phyloP scores from a whole-genome alignment of 2,888 invertebrate species.

The Clunio marinus region DNA sequence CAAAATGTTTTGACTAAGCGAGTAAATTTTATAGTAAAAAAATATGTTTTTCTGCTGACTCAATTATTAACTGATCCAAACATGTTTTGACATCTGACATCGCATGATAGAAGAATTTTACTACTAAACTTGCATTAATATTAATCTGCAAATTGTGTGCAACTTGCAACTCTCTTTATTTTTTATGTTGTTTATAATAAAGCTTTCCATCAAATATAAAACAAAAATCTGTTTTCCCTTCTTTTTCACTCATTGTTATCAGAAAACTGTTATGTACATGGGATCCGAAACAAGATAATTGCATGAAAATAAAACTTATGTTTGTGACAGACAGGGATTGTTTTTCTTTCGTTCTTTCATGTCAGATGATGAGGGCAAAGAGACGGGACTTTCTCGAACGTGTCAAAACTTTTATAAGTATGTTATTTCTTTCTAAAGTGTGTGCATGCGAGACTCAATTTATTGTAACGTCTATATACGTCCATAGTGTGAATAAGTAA shows the following conservation, averaged over 20 bases:
- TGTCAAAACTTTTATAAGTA: constrained; percentile 18
- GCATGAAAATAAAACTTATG: constrained; percentile 33
- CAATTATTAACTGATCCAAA: neutral
- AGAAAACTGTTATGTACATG: neutral
- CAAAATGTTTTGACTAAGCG: constrained; percentile 2
- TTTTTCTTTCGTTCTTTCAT: constrained; percentile 5
- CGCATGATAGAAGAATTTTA: constrained; percentile 1
- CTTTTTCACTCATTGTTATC: neutral
- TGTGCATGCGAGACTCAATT: neutral
- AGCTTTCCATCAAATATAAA: too few species aligned
- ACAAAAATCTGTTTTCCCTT: too few species aligned
- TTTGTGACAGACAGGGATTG: constrained; percentile 12
- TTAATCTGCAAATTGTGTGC: neutral
- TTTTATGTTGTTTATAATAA: too few species aligned
- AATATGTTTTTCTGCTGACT: neutral
- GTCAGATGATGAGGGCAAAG: neutral
- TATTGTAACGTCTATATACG: too few species aligned
- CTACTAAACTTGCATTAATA: neutral
- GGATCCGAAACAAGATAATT: constrained; percentile 28
- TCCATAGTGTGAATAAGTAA: too few species aligned
- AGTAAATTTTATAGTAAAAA: neutral
- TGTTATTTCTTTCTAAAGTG: neutral
- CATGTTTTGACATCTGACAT: constrained; percentile 33
- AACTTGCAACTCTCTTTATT: too few species aligned
- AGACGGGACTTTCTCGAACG: constrained; percentile 14